Evolutionary conservation across 2,888 invertebrate species (phyloP), one percentile per base, ranked within the genome.

Genomic region (Carterocephalus palaemon): DNA sequence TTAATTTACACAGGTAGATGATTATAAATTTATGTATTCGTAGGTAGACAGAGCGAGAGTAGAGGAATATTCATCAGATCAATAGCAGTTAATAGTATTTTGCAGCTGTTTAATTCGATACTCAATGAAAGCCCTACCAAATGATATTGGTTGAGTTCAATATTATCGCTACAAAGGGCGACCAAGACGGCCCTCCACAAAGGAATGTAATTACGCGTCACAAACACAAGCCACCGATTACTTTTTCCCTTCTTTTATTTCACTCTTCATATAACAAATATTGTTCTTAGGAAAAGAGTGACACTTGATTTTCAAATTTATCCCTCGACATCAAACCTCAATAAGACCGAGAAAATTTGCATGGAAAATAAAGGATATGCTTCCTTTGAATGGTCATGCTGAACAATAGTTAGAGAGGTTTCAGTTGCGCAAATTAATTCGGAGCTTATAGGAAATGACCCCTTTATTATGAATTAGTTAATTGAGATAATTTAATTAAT

Each of bases 161-260:
- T 37, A 37, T 26, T 26, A 32, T 16, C 15, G 9, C 39, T 31
- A 10, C 9, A 32, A 10, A 26, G 33, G 7, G 49, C 47, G 54
- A 49, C 36, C 42, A 52, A 55, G 52, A 59, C 41, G 22, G 59
- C 53, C 54, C 59, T 59, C 59, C 63, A 75, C 75, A 80, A 81
- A 76, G 72, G 75, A 77, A 78, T 75, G 74, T 82, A 81, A 81
- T 81, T 81, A 78, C 76, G 64, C 74, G 70, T 69, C 76, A 69
- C 65, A 62, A 59, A 62, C 76, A 75, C 62, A 66, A 62, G 54
- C 42, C 45, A 59, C 59, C 57, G 59, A 68, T 68, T 72, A 69
- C 67, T 73, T 64, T 57, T 59, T 49, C 34, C 46, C 48, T 43
- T 52, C 48, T 26, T 53, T 56, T 60, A 54, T 60, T 65, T 62